These are phyloP conservation scores for Neodontobutis hainanensis DNA, from an alignment of 2,113 vertebrate genomes.

Conservation along the genomic window DNA sequence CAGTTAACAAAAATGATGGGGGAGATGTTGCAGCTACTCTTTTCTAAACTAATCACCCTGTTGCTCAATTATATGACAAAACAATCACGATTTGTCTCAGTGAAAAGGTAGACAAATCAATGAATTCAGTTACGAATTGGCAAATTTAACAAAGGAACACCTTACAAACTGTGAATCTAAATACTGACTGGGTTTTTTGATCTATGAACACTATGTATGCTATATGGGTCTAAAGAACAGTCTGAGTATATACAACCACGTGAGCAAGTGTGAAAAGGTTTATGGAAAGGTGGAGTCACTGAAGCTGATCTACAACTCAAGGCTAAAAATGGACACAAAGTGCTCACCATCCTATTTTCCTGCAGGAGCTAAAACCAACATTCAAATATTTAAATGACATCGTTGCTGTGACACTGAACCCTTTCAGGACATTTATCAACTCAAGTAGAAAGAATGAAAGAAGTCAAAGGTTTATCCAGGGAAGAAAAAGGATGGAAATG, in stretches of 20 bases:
- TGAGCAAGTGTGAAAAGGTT: slow-evolving; percentile 8
- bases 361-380: slow-evolving; percentile 53
- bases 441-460: slow-evolving; percentile 51
- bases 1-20: slow-evolving; percentile 69
- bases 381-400: slow-evolving; percentile 75
- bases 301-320: slow-evolving; percentile 31
- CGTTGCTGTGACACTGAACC: slow-evolving; percentile 57
- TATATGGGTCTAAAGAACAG: slow-evolving; percentile 1
- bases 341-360: slow-evolving; percentile 45
- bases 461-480: slow-evolving; percentile 39
- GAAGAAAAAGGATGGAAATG: slow-evolving; percentile 1
- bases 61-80: slow-evolving; percentile 54
- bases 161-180: too few relatives aligned
- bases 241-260: slow-evolving; percentile 17
- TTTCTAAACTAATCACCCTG: slow-evolving; percentile 63
- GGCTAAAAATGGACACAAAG: slow-evolving; percentile 63
- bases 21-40: slow-evolving; percentile 55
- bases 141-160: neutral
- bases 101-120: slow-evolving; percentile 45
- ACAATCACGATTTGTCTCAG: slow-evolving; percentile 46
- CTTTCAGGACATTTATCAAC: slow-evolving; percentile 63
- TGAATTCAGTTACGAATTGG: slow-evolving; percentile 12
- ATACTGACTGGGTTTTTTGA: too few relatives aligned
- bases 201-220: neutral
- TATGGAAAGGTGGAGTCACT: slow-evolving; percentile 15